phyloP scores from a whole-genome alignment of 64 coral and sea anemone genomes.

The Dendrophyllia cribrosa region DNA sequence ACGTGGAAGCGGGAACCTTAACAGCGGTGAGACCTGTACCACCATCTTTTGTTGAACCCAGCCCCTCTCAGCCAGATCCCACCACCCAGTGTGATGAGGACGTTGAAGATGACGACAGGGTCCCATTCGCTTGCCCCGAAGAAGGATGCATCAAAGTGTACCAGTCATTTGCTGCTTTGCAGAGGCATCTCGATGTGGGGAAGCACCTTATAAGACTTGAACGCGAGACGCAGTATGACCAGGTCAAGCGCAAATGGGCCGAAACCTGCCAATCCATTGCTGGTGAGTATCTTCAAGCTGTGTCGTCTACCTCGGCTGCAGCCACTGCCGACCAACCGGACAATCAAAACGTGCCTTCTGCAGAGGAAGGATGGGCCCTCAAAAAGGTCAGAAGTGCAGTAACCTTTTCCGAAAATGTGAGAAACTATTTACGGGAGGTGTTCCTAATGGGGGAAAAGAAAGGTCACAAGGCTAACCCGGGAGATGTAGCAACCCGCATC shows the following conservation, averaged over 20 bases:
- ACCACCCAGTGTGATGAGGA: no score
- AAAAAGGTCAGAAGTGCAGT: no score
- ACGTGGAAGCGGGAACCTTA: constrained; percentile 26
- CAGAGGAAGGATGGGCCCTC: no score
- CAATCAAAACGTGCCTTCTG: neutral
- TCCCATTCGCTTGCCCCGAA: neutral
- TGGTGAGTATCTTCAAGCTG: neutral
- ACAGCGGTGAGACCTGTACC: neutral
- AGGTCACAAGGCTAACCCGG: neutral
- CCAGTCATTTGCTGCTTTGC: neutral
- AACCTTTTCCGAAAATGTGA: no score
- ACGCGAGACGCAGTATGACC: constrained; percentile 6
- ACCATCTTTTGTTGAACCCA: no score
- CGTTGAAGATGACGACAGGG: no score
- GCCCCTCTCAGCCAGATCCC: no score
- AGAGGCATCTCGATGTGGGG: constrained; percentile 1
- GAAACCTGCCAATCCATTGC: neutral
- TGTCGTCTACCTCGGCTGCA: neutral
- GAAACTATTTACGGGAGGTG: neutral
- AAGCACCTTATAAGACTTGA: constrained; percentile 1
- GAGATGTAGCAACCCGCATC: neutral
- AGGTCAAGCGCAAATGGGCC: neutral
- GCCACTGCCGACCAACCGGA: neutral
- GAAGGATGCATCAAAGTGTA: neutral
- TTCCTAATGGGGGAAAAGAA: neutral